Percentiles rank a stretch among this genome's conserved stretches.
phyloP scores from a whole-genome alignment of 1,140 invertebrate species.

The Cecropterus lyciades region DNA sequence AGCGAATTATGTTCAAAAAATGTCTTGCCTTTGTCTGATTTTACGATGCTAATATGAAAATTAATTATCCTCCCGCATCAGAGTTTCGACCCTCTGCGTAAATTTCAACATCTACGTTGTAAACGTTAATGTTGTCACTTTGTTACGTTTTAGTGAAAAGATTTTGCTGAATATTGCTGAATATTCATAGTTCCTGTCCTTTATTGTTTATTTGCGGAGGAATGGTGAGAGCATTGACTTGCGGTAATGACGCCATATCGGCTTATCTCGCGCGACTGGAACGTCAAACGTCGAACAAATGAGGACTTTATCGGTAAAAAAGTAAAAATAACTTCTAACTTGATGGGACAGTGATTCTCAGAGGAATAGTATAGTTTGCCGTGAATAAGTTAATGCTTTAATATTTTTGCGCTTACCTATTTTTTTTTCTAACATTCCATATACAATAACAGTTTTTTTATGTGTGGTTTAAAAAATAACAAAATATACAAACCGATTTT shows the following conservation, averaged over 20 bases:
- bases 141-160: conserved; percentile 21
- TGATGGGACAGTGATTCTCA: too few relatives aligned
- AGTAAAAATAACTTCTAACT: background rate
- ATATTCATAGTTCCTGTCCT: conserved; percentile 21
- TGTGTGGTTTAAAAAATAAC: too few relatives aligned
- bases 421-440: too few relatives aligned
- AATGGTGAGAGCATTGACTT: conserved; percentile 3
- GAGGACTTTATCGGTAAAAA: background rate
- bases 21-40: conserved; percentile 20
- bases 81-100: conserved; percentile 9
- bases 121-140: conserved; percentile 26
- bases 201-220: conserved; percentile 16
- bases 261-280: background rate
- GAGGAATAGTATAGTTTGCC: too few relatives aligned
- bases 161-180: conserved; percentile 11
- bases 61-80: conserved; percentile 29
- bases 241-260: conserved; percentile 8
- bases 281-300: background rate
- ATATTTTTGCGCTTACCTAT: too few relatives aligned
- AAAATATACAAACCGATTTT: too few relatives aligned
- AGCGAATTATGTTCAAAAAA: conserved; percentile 33
- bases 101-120: conserved; percentile 9
- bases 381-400: too few relatives aligned
- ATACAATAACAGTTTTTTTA: too few relatives aligned
- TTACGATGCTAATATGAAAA: conserved; percentile 33